A percentile compares a stretch with the other conserved stretches of the same genome.
Conservation (phyloP, 2,888 invertebrate genomes). For the Dicyrtomina minuta region DNA sequence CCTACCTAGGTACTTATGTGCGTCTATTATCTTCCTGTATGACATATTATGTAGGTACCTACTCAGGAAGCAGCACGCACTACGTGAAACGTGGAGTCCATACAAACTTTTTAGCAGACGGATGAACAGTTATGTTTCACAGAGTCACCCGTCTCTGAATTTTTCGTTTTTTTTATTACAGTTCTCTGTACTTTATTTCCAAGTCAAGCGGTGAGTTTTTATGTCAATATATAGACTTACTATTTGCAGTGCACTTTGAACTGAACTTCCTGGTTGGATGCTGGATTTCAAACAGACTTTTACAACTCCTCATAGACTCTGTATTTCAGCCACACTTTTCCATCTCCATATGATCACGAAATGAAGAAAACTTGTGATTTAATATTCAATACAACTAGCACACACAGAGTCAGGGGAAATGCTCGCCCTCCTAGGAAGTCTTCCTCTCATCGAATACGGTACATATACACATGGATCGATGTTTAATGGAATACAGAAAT, state of each 20-base stretch:
- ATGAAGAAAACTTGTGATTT: not conserved
- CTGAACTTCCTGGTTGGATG: not conserved
- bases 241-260: not conserved
- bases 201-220: not conserved
- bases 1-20: not conserved
- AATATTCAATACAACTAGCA: not conserved
- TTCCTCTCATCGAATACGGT: too few relatives aligned
- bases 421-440: too few relatives aligned
- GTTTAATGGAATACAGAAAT: too few relatives aligned
- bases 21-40: not conserved
- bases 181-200: constrained; percentile 9
- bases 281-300: not conserved
- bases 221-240: not conserved
- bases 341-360: not conserved
- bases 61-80: too few relatives aligned
- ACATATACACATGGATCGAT: too few relatives aligned
- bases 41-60: too few relatives aligned
- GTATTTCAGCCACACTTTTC: not conserved
- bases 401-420: not conserved
- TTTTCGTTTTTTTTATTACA: not conserved
- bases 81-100: not conserved
- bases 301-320: not conserved
- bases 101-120: not conserved
- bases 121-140: constrained; percentile 12
- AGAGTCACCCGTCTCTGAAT: constrained; percentile 13